Evolutionary conservation across 2,113 vertebrate genomes (phyloP).

Genomic region (Salminus brasiliensis): DNA sequence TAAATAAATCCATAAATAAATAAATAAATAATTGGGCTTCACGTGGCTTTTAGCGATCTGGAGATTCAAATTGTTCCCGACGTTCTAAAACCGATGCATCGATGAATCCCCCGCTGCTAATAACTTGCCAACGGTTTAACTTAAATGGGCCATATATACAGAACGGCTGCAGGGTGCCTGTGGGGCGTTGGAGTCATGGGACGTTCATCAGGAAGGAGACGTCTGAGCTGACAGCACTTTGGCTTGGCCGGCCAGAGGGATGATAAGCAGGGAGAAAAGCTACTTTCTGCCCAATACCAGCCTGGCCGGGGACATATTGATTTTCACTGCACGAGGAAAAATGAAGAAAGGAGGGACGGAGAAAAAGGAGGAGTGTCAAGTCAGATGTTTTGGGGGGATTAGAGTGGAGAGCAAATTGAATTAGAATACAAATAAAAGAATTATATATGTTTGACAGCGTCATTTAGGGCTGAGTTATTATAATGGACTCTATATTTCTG

Average conservation of each 20-base stretch:
- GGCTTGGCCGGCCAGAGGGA: background rate
- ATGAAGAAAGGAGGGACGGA: slow-evolving; percentile 10
- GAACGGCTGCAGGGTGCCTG: background rate
- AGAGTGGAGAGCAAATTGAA: slow-evolving; percentile 52
- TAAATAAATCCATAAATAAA: too few species aligned
- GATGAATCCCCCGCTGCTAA: too few species aligned
- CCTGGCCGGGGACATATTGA: slow-evolving; percentile 18
- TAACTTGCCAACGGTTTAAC: too few species aligned
- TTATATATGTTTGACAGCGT: background rate
- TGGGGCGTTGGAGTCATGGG: background rate
- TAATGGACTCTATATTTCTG: background rate
- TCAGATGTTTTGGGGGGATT: background rate
- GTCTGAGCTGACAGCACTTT: background rate
- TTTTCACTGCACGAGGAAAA: slow-evolving; percentile 21
- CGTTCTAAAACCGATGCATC: too few species aligned
- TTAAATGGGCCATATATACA: too few species aligned
- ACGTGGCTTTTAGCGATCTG: too few species aligned
- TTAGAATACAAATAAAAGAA: slow-evolving; percentile 35
- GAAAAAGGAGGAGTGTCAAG: background rate
- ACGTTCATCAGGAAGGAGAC: background rate
- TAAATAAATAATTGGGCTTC: too few species aligned
- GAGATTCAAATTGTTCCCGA: too few species aligned
- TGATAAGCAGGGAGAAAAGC: slow-evolving; percentile 24
- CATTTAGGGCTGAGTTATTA: slow-evolving; percentile 2
- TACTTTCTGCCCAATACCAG: background rate